Conservation (phyloP, 2,888 invertebrate species). For the Melanargia galathea region DNA sequence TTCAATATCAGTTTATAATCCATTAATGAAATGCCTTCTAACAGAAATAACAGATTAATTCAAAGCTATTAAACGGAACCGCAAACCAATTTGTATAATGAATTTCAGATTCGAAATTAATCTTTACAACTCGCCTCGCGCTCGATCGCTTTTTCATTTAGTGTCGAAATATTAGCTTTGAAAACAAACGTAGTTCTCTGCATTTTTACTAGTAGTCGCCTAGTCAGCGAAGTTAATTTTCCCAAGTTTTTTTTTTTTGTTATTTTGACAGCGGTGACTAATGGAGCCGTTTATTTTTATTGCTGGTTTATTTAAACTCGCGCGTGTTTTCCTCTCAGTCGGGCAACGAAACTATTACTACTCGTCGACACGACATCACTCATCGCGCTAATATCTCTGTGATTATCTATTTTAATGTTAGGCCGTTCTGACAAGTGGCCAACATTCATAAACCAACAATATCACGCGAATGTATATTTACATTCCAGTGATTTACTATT, state of each 20-base stretch:
- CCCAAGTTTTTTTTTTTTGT: slow-evolving; percentile 50
- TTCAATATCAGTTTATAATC: slow-evolving; percentile 63
- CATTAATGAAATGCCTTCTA: slow-evolving; percentile 59
- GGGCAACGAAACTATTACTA: slow-evolving; percentile 72
- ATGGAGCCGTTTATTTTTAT: slow-evolving; percentile 80
- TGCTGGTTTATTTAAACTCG: slow-evolving; percentile 73
- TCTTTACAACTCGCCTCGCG: slow-evolving; percentile 17
- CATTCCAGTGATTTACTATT: too few relatives aligned
- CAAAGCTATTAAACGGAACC: slow-evolving; percentile 38
- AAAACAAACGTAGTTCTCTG: slow-evolving; percentile 37
- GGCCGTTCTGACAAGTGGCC: slow-evolving; percentile 67
- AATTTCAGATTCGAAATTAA: slow-evolving; percentile 56
- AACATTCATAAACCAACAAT: slow-evolving; percentile 47
- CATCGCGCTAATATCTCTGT: slow-evolving; percentile 73
- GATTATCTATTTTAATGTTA: slow-evolving; percentile 72
- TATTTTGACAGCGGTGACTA: slow-evolving; percentile 80
- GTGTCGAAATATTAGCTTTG: slow-evolving; percentile 23
- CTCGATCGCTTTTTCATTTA: slow-evolving; percentile 12
- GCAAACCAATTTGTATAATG: slow-evolving; percentile 22
- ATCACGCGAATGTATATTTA: slow-evolving; percentile 12
- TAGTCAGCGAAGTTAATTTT: slow-evolving; percentile 52
- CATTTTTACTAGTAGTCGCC: slow-evolving; percentile 43
- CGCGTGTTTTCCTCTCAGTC: slow-evolving; percentile 65
- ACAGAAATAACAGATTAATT: slow-evolving; percentile 53
- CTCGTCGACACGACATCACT: slow-evolving; percentile 75